Evolutionary conservation across 2,113 vertebrate species (phyloP).

Genomic region (Tragelaphus scriptus): DNA sequence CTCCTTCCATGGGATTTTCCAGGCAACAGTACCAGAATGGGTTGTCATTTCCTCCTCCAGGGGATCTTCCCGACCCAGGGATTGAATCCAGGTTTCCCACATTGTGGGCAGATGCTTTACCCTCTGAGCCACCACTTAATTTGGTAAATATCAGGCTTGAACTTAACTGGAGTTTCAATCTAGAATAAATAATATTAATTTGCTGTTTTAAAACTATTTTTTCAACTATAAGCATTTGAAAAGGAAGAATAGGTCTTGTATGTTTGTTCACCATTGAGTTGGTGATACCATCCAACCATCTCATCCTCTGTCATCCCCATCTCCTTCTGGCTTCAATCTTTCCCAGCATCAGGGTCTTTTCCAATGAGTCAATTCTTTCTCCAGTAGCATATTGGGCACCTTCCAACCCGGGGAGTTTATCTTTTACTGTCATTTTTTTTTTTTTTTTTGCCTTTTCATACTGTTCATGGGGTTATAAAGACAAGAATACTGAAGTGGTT

Average conservation of each 20-base stretch:
- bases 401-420: neutral
- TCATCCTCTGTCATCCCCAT: neutral
- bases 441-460: neutral
- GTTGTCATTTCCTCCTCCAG: neutral
- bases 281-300: neutral
- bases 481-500: neutral
- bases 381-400: neutral
- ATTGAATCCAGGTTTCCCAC: neutral
- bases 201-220: neutral
- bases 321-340: neutral
- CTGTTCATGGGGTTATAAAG: neutral
- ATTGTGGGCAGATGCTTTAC: rapidly evolving
- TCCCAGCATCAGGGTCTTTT: neutral
- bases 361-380: neutral
- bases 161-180: neutral
- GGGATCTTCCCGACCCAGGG: neutral
- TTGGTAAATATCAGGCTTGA: neutral
- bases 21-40: neutral
- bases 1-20: neutral
- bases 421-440: neutral
- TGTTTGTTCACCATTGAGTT: neutral
- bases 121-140: neutral
- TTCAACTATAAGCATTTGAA: neutral
- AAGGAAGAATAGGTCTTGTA: neutral
- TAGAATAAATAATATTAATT: neutral